Percentiles rank a stretch among this genome's conserved stretches.
phyloP scores from a whole-genome alignment of 2,797 vertebrate species.

The Rhynchotus rufescens region DNA sequence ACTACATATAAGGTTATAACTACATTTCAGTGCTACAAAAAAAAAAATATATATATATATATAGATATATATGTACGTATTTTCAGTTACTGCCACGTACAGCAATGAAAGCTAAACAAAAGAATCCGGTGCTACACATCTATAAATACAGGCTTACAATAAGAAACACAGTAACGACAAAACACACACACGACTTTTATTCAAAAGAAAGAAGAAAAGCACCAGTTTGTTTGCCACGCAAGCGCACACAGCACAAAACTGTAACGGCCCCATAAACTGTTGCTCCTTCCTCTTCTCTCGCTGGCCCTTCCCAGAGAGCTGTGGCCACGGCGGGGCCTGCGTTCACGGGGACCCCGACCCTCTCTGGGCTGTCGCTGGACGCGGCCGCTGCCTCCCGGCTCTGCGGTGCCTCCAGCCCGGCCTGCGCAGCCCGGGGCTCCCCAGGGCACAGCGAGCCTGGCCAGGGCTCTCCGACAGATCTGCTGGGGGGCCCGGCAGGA shows the following conservation, averaged over 20 bases:
- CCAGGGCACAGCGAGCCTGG: conserved; percentile 22
- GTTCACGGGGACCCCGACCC: not conserved
- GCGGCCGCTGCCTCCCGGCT: not conserved
- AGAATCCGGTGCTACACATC: not conserved
- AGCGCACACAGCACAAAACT: not conserved
- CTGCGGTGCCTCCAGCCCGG: not conserved
- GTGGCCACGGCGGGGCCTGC: not conserved
- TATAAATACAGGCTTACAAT: not conserved
- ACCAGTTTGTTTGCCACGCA: not conserved
- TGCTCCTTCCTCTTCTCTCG: not conserved
- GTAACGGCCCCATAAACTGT: not conserved
- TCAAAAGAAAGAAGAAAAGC: not conserved
- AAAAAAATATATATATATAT: too few relatives aligned
- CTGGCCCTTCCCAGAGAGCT: accelerated
- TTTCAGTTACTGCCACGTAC: not conserved
- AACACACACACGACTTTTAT: not conserved
- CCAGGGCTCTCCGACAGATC: not conserved
- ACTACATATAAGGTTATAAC: not conserved
- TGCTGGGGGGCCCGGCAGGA: conserved; percentile 24
- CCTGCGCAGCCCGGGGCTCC: not conserved
- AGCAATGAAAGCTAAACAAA: not conserved
- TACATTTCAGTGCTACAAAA: not conserved
- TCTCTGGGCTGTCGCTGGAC: not conserved
- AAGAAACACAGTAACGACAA: not conserved
- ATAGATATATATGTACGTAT: not conserved